phyloP scores from a whole-genome alignment of 2,888 invertebrate species.

The Acheta domesticus region DNA sequence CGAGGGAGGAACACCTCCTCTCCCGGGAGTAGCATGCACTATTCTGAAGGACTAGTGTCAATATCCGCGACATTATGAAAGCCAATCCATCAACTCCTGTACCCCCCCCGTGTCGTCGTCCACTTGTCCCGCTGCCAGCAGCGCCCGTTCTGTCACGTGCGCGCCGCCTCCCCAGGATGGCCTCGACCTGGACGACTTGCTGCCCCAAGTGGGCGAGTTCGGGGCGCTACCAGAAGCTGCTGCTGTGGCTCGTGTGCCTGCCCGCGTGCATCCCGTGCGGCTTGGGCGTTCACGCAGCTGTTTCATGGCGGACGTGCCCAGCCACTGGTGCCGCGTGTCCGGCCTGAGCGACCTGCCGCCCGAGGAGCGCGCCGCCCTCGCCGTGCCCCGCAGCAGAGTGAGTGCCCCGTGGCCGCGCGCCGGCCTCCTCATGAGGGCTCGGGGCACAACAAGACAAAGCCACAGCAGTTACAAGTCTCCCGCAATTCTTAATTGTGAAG shows the following conservation, averaged over 20 bases:
- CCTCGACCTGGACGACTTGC: constrained; percentile 78
- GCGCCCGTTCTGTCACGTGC: too few relatives aligned
- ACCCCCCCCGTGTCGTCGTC: too few relatives aligned
- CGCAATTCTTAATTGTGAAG: too few relatives aligned
- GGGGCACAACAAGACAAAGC: too few relatives aligned
- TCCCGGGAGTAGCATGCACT: too few relatives aligned
- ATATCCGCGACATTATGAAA: too few relatives aligned
- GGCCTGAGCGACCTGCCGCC: constrained; percentile 56
- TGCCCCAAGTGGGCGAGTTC: constrained; percentile 84
- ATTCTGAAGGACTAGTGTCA: too few relatives aligned
- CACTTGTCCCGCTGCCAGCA: too few relatives aligned
- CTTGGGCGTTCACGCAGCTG: constrained; percentile 88
- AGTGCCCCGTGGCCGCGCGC: neutral
- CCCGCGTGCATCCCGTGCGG: constrained; percentile 88
- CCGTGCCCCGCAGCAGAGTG: constrained; percentile 57
- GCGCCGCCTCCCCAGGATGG: constrained; percentile 46
- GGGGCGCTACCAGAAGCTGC: constrained; percentile 83
- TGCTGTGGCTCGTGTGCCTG: constrained; percentile 81
- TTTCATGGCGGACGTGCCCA: constrained; percentile 88
- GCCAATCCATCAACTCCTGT: too few relatives aligned
- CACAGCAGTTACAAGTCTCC: too few relatives aligned
- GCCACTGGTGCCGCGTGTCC: constrained; percentile 78
- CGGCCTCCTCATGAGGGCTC: too few relatives aligned
- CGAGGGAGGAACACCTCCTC: too few relatives aligned
- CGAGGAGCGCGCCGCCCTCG: constrained; percentile 59